Evolutionary conservation across 92 coral and sea anemone species (phyloP), one percentile per base, ranked within the genome.

Genomic region (Porites rus): DNA sequence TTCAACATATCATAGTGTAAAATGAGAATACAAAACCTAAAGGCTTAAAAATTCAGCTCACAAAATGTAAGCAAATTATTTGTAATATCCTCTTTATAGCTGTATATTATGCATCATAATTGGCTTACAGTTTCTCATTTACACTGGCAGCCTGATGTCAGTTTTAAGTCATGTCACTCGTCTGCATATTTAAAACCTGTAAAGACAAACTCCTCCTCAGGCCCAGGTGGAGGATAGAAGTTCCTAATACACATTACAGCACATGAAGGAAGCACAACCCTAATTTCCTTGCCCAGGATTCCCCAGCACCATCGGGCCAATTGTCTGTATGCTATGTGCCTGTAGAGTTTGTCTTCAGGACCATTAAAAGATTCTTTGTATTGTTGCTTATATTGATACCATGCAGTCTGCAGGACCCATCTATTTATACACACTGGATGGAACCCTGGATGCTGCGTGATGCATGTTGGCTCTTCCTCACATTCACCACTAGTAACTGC

Each of bases 261-360:
- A 68, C 93, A 93, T 3, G 96, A 83, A 60, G 91, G n/a, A n/a
- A n/a, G n/a, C n/a, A n/a, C n/a, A 92, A 90, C 92, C 66, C 92
- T 65, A 21, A 93, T 88, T 65, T 92, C 89, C 69, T 88, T 89
- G 31, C 95, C 93, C 50, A 92, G 24, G 43, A 92, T 86, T 12
- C 91, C 86, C 93, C 91, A 89, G 62, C 86, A 92, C 91, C 93
- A 92, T 60, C 93, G 74, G 12, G 85, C 89, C 52, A 86, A 81
- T 79, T 89, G 93, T 24, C 95, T 77, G 74, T 89, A 90, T 0
- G 84, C 84, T 6, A 80, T 64, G 67, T 86, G 93, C 51, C 94
- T 31, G 22, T 22, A 28, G 7, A 58, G 81, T 80, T 87, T 87
- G 52, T 86, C 80, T 51, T 76, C 84, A 3, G 88, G 88, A 3